phyloP scores from a whole-genome alignment of 2,797 vertebrate species.

The Lophura swinhoii region DNA sequence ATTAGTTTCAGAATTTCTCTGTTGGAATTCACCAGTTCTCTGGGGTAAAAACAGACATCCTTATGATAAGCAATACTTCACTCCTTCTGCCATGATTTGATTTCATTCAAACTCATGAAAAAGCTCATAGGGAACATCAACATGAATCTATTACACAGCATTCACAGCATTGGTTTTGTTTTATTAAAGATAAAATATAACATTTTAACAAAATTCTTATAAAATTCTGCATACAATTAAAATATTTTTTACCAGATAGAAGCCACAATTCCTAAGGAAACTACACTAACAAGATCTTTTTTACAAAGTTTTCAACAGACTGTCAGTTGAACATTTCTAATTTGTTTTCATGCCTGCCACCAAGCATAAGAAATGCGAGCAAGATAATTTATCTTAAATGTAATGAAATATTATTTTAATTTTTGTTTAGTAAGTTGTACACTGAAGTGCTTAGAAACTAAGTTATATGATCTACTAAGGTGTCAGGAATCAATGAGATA shows the following conservation, averaged over 20 bases:
- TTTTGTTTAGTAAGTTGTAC: conserved; percentile 9
- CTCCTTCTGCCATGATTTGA: background rate
- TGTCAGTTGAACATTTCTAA: background rate
- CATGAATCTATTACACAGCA: background rate
- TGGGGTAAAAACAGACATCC: background rate
- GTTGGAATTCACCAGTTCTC: background rate
- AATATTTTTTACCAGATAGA: background rate
- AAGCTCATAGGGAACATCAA: background rate
- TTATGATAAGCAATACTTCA: background rate
- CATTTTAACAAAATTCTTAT: background rate
- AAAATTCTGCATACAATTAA: background rate
- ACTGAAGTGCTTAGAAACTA: background rate
- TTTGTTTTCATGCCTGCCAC: background rate
- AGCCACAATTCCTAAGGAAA: background rate
- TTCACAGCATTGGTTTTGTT: background rate
- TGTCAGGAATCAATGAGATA: background rate
- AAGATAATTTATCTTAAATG: background rate
- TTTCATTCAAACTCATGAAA: background rate
- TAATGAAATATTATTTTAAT: background rate
- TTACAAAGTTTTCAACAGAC: background rate
- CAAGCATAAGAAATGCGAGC: background rate
- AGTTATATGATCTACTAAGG: background rate
- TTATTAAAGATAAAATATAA: background rate
- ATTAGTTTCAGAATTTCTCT: background rate
- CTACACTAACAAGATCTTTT: background rate